phyloP scores from a whole-genome alignment of 2,888 invertebrate species.

The Agrotis puta region DNA sequence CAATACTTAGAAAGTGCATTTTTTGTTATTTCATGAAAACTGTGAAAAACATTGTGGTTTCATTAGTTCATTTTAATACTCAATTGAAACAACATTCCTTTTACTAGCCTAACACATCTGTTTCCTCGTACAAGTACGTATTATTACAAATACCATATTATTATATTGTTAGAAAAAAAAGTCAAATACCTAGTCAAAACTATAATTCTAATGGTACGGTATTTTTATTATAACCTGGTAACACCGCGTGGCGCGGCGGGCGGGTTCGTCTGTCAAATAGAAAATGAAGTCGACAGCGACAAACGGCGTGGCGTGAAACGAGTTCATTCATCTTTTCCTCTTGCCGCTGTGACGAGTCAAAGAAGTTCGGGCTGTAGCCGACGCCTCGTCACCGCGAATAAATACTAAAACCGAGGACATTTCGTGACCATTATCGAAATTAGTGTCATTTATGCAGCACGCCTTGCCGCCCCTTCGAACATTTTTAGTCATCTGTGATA shows the following conservation, averaged over 20 bases:
- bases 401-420: slow-evolving; percentile 82
- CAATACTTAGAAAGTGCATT: no score
- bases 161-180: background rate
- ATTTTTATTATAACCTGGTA: slow-evolving; percentile 39
- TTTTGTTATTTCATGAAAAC: no score
- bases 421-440: slow-evolving; percentile 81
- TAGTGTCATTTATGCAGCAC: slow-evolving; percentile 79
- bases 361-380: slow-evolving; percentile 76
- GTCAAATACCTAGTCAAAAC: no score
- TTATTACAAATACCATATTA: no score
- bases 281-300: slow-evolving; percentile 73
- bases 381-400: slow-evolving; percentile 84
- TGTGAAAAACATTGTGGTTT: no score
- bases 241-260: slow-evolving; percentile 48
- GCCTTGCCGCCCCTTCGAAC: slow-evolving; percentile 77
- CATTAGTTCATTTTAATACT: no score
- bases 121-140: no score
- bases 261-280: slow-evolving; percentile 64
- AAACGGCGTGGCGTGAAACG: slow-evolving; percentile 76
- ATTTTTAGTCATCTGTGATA: slow-evolving; percentile 87
- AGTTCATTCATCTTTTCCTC: slow-evolving; percentile 82
- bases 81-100: no score
- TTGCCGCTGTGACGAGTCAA: slow-evolving; percentile 76
- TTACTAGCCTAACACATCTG: no score
- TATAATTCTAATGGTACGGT: background rate